Conservation (phyloP, 2,113 vertebrate species). For the Furnarius figulus region DNA sequence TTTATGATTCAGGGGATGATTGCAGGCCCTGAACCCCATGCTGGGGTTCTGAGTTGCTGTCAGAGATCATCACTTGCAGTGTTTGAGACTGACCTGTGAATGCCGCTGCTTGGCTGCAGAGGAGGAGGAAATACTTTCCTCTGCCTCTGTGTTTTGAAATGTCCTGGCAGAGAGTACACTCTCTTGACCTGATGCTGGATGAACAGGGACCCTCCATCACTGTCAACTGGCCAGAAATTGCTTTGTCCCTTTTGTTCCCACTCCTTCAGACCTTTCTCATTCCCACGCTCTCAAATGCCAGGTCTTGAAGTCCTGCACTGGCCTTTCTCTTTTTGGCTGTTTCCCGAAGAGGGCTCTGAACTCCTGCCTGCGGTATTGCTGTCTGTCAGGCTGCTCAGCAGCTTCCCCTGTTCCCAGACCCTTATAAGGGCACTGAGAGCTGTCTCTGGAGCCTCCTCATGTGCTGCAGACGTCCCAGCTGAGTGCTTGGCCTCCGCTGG, state of each 20-base stretch:
- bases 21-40: neutral
- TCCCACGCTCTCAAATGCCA: conserved; percentile 56
- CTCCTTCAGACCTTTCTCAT: conserved; percentile 26
- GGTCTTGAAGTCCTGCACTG: conserved; percentile 2
- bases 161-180: conserved; percentile 17
- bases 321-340: conserved; percentile 23
- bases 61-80: neutral
- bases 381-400: neutral
- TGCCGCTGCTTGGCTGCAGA: conserved; percentile 20
- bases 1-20: neutral
- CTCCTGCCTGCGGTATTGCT: neutral
- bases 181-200: conserved; percentile 30
- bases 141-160: conserved; percentile 31
- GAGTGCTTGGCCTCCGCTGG: neutral
- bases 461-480: neutral
- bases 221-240: conserved; percentile 15
- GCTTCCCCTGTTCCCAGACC: conserved; percentile 16
- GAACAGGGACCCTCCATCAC: neutral
- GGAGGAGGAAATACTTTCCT: conserved; percentile 7
- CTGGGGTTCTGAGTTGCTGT: neutral
- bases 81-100: conserved; percentile 1
- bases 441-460: neutral
- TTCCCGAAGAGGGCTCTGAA: conserved; percentile 8
- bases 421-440: conserved; percentile 45
- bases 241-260: conserved; percentile 32